Conservation (phyloP, 1,140 invertebrate species). For the Eurosta solidaginis region DNA sequence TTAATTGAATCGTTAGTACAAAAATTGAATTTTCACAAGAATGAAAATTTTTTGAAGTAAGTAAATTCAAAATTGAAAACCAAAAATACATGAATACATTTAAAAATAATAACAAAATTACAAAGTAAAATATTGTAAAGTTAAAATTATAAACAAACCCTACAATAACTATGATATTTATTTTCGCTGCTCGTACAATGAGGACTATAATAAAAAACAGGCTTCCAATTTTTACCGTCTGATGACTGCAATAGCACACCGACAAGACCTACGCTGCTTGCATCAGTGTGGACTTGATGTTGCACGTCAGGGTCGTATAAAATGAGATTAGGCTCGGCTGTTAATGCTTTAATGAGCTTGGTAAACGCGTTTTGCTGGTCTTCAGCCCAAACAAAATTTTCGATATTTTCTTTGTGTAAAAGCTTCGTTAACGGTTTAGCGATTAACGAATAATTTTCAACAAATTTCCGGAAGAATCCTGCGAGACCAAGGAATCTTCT, state of each 20-base stretch:
- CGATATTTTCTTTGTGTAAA: constrained; percentile 38
- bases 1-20: too few relatives aligned
- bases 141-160: too few relatives aligned
- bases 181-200: constrained; percentile 4
- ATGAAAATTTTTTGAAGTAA: too few relatives aligned
- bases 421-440: constrained; percentile 40
- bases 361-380: constrained; percentile 33
- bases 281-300: constrained; percentile 36
- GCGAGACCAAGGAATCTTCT: constrained; percentile 45
- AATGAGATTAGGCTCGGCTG: constrained; percentile 34
- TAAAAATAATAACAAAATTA: too few relatives aligned
- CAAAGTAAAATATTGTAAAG: too few relatives aligned
- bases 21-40: too few relatives aligned
- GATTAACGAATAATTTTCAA: constrained; percentile 44
- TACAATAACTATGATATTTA: constrained; percentile 55
- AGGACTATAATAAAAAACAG: constrained; percentile 29
- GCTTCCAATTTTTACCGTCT: constrained; percentile 38
- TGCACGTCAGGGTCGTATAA: constrained; percentile 32
- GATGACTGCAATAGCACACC: constrained; percentile 51
- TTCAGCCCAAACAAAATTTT: constrained; percentile 35
- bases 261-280: too few relatives aligned
- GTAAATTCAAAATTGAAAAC: too few relatives aligned
- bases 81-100: too few relatives aligned
- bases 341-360: constrained; percentile 32
- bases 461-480: constrained; percentile 40